phyloP scores from a whole-genome alignment of 2,113 vertebrate genomes.

The Tichodroma muraria region DNA sequence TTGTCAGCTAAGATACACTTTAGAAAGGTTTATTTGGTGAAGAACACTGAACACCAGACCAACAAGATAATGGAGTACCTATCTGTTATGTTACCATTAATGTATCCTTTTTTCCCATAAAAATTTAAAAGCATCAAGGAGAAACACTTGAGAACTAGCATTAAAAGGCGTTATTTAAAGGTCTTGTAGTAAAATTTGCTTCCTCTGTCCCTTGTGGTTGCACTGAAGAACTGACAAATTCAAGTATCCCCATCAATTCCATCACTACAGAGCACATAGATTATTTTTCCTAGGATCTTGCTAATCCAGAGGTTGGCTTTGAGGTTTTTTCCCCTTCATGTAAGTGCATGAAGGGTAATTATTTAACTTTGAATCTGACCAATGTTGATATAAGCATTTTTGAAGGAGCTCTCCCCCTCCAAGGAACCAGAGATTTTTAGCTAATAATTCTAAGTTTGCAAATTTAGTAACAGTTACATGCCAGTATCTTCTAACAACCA shows the following conservation, averaged over 20 bases:
- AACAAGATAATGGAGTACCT: neutral
- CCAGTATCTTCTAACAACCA: neutral
- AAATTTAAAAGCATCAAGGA: neutral
- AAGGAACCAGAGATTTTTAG: neutral
- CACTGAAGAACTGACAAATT: neutral
- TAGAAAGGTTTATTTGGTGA: neutral
- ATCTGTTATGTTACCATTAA: neutral
- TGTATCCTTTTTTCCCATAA: neutral
- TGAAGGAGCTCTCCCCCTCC: neutral
- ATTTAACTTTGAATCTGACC: neutral
- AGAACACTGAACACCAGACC: neutral
- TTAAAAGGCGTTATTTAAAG: neutral
- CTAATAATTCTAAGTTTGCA: neutral
- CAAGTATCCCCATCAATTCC: neutral
- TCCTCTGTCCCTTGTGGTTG: neutral
- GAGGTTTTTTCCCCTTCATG: accelerated
- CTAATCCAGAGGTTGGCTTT: neutral
- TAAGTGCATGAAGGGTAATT: neutral
- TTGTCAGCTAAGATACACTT: neutral
- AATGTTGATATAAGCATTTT: neutral
- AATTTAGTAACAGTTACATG: neutral
- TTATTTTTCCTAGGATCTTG: neutral
- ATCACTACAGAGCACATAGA: neutral
- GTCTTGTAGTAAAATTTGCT: neutral
- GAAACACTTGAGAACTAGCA: neutral